These are phyloP conservation scores for Lota lota DNA, from an alignment of 2,113 vertebrate genomes.

Conservation along the genomic window DNA sequence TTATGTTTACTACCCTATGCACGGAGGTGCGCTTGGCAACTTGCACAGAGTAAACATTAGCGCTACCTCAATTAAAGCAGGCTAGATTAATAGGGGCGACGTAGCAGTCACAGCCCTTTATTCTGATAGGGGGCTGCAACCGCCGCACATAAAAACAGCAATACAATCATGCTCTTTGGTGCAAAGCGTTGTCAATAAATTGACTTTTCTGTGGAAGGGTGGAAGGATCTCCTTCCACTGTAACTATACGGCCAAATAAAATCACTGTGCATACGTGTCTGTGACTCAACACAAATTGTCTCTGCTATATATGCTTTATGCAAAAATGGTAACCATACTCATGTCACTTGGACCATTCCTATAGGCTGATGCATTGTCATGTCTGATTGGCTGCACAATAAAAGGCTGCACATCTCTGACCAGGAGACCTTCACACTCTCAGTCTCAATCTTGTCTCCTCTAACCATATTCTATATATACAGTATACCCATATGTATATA, in stretches of 20 bases:
- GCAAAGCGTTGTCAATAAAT: conserved; percentile 44
- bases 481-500: too few species aligned
- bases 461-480: too few species aligned
- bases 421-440: too few species aligned
- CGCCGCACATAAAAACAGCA: conserved; percentile 13
- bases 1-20: not conserved
- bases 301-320: conserved; percentile 19
- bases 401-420: too few species aligned
- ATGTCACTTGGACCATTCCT: conserved; percentile 16
- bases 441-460: too few species aligned
- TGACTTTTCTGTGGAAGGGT: conserved; percentile 24
- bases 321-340: too few species aligned
- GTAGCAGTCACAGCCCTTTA: conserved; percentile 18
- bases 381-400: too few species aligned
- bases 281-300: conserved; percentile 25
- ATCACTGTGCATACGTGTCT: conserved; percentile 33
- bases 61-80: conserved; percentile 20
- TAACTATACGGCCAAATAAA: conserved; percentile 42
- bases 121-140: conserved; percentile 25
- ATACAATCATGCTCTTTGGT: conserved; percentile 30
- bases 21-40: not conserved
- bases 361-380: conserved; percentile 32
- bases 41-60: conserved; percentile 32
- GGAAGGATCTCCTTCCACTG: conserved; percentile 20
- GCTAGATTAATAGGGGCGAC: conserved; percentile 34